These are phyloP conservation scores for Bolinopsis microptera DNA, from an alignment of 37 sponge, comb jelly and placozoan genomes.

Conservation along the genomic window DNA sequence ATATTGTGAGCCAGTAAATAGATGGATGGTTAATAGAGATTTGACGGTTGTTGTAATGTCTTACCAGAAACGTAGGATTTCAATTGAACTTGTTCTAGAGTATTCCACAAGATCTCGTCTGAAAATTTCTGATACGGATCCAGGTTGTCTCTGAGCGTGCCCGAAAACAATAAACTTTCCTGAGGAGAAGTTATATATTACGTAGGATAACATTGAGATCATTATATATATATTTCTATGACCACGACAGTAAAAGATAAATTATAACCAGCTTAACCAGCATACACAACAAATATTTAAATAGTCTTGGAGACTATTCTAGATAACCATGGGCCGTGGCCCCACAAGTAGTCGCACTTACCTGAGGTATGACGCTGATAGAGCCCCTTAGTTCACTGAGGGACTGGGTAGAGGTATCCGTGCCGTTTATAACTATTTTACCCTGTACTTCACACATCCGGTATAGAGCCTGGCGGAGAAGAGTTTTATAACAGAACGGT, in stretches of 20 bases:
- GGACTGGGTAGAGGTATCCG: conserved; percentile 19
- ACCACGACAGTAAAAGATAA: no score
- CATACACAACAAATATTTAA: no score
- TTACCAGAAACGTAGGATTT: conserved; percentile 12
- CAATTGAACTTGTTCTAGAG: conserved; percentile 42
- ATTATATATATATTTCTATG: background rate
- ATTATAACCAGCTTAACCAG: no score
- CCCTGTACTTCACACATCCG: conserved; percentile 51
- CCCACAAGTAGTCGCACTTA: no score
- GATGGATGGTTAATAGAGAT: no score
- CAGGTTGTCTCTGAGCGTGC: conserved; percentile 47
- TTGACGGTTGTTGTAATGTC: no score
- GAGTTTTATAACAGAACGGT: no score
- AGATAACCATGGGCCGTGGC: no score
- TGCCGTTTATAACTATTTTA: background rate
- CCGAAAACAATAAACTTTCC: conserved; percentile 61
- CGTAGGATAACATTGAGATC: background rate
- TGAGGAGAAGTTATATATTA: background rate
- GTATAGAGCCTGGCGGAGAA: background rate
- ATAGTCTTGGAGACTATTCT: no score
- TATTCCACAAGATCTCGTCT: conserved; percentile 30
- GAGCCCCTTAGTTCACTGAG: background rate
- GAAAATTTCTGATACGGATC: background rate
- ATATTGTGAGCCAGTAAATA: no score
- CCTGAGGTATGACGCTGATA: conserved; percentile 63